Conservation (phyloP, 53 echinoderm and acorn worm genomes). For the Luidia sarsii region DNA sequence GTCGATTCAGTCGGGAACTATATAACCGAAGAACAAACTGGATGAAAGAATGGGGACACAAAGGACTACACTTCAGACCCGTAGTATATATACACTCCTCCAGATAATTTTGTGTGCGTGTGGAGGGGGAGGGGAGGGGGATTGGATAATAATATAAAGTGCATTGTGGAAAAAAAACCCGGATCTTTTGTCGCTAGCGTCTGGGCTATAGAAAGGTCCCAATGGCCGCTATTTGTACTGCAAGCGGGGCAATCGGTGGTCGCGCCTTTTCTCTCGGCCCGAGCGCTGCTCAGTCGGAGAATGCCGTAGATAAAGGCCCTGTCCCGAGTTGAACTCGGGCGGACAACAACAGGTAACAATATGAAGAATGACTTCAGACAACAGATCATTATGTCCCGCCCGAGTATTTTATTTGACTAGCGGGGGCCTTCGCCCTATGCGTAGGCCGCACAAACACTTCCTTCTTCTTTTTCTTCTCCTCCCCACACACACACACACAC, state of each 20-base stretch:
- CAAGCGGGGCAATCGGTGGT: constrained; percentile 11
- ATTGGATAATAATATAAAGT: constrained; percentile 38
- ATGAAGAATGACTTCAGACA: constrained; percentile 52
- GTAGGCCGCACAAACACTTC: too few relatives aligned
- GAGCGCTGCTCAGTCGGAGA: constrained; percentile 14
- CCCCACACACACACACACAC: too few relatives aligned
- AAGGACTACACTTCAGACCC: constrained; percentile 48
- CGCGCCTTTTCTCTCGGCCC: constrained; percentile 8
- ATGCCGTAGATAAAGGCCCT: constrained; percentile 27
- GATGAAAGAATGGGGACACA: constrained; percentile 38
- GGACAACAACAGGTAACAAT: constrained; percentile 35
- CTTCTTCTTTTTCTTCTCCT: too few relatives aligned
- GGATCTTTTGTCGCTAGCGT: constrained; percentile 50
- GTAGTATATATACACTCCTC: constrained; percentile 39
- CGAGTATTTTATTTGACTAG: constrained; percentile 40
- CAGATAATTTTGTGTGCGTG: constrained; percentile 54
- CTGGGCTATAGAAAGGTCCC: constrained; percentile 44
- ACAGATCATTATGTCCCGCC: constrained; percentile 9
- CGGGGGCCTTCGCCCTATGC: constrained; percentile 11
- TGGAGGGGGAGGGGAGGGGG: too few relatives aligned
- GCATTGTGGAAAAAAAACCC: constrained; percentile 30
- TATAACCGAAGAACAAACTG: constrained; percentile 58
- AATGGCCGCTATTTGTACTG: constrained; percentile 48
- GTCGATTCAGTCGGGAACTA: constrained; percentile 37
- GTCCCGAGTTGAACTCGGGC: constrained; percentile 34